phyloP scores from a whole-genome alignment of 1,140 invertebrate species.

The Conus ventricosus region DNA sequence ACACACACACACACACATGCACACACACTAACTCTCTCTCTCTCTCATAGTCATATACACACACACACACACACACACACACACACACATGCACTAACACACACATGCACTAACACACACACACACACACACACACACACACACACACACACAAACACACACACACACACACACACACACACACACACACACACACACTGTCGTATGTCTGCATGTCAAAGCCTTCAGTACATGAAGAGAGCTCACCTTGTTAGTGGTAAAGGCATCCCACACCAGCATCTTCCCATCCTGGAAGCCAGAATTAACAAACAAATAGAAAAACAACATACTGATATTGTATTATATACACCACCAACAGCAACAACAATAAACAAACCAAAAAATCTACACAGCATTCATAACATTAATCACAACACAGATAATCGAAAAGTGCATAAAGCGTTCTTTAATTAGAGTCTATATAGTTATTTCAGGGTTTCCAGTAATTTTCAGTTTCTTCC shows the following conservation, averaged over 20 bases:
- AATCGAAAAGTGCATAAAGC: no score
- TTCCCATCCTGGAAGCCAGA: slow-evolving; percentile 89
- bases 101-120: no score
- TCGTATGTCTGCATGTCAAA: not conserved
- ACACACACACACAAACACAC: not conserved
- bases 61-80: not conserved
- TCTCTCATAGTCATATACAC: no score
- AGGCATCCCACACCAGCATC: slow-evolving; percentile 99
- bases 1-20: not conserved
- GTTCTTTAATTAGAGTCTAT: no score
- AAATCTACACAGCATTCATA: no score
- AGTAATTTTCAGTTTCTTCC: no score
- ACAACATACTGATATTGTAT: slow-evolving; percentile 42
- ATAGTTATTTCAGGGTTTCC: no score
- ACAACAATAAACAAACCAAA: no score
- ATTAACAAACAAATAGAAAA: slow-evolving; percentile 42
- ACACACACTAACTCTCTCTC: not conserved
- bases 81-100: no score
- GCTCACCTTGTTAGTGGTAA: slow-evolving; percentile 93
- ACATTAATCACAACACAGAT: no score
- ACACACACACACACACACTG: not conserved
- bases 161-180: not conserved
- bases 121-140: slow-evolving; percentile 1
- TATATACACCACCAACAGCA: no score
- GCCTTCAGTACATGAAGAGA: not conserved